A percentile compares a stretch with the other conserved stretches of the same genome.
Conservation (phyloP, 2,113 vertebrate genomes). For the Centropus bengalensis region DNA sequence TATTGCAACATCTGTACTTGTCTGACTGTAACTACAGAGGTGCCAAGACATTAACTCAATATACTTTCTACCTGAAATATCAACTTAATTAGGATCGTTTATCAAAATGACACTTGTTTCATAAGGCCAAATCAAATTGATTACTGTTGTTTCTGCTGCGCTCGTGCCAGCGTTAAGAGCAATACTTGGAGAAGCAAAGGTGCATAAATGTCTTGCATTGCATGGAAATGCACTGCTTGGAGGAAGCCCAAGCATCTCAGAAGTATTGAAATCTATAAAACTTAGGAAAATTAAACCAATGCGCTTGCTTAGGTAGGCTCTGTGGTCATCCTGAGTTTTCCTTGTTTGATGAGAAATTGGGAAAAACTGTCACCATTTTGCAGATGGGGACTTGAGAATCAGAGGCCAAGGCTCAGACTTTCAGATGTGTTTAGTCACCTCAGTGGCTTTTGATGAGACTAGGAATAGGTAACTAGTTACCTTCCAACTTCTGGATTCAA, state of each 20-base stretch:
- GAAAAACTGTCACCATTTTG: not conserved
- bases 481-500: not conserved
- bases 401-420: not conserved
- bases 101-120: slow-evolving; percentile 79
- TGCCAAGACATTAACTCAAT: slow-evolving; percentile 69
- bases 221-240: not conserved
- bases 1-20: slow-evolving; percentile 67
- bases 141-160: slow-evolving; percentile 61
- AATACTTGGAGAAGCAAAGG: slow-evolving; percentile 49
- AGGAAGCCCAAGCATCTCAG: not conserved
- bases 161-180: slow-evolving; percentile 46
- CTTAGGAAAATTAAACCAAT: not conserved
- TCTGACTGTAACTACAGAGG: slow-evolving; percentile 44
- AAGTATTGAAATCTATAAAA: not conserved
- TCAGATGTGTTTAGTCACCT: not conserved
- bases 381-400: not conserved
- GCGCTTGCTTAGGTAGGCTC: not conserved
- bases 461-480: not conserved
- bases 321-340: not conserved
- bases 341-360: not conserved
- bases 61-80: slow-evolving; percentile 72
- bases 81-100: slow-evolving; percentile 79
- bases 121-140: slow-evolving; percentile 76
- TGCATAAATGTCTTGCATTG: not conserved
- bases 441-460: not conserved